phyloP scores from a whole-genome alignment of 2,797 vertebrate genomes.

The Melanotaenia nigrans region DNA sequence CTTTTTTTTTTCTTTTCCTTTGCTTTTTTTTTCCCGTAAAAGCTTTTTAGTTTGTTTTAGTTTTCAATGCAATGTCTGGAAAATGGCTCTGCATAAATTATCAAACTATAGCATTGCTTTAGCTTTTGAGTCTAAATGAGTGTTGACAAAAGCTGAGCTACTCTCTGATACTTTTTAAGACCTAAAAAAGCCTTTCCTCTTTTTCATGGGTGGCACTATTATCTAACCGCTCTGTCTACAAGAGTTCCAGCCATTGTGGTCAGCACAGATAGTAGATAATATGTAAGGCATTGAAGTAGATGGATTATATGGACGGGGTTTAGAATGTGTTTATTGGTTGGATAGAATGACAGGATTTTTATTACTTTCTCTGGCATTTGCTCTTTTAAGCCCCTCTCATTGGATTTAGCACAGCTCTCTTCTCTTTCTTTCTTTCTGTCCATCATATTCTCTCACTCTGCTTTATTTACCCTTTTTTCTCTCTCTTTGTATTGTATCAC shows the following conservation, averaged over 20 bases:
- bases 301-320: slow-evolving; percentile 67
- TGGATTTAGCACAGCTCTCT: slow-evolving; percentile 49
- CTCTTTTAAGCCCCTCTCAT: slow-evolving; percentile 59
- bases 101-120: slow-evolving; percentile 25
- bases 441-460: slow-evolving; percentile 34
- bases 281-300: slow-evolving; percentile 61
- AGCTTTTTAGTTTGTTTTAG: slow-evolving; percentile 8
- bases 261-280: slow-evolving; percentile 68
- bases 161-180: slow-evolving; percentile 39
- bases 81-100: slow-evolving; percentile 38
- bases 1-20: slow-evolving; percentile 5
- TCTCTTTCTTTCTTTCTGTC: slow-evolving; percentile 24
- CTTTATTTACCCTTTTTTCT: slow-evolving; percentile 8
- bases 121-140: slow-evolving; percentile 40
- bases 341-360: slow-evolving; percentile 66
- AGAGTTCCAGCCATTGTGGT: slow-evolving; percentile 57
- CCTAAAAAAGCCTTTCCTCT: slow-evolving; percentile 34
- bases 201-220: slow-evolving; percentile 56
- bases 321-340: slow-evolving; percentile 71
- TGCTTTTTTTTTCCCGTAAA: slow-evolving; percentile 7
- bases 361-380: slow-evolving; percentile 66
- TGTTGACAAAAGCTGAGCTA: slow-evolving; percentile 37
- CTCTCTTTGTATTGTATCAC: slow-evolving; percentile 33
- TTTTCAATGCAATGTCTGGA: slow-evolving; percentile 8
- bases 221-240: slow-evolving; percentile 58